Evolutionary conservation across 2,888 invertebrate genomes (phyloP).

Genomic region (Drosophila nigritarsus): DNA sequence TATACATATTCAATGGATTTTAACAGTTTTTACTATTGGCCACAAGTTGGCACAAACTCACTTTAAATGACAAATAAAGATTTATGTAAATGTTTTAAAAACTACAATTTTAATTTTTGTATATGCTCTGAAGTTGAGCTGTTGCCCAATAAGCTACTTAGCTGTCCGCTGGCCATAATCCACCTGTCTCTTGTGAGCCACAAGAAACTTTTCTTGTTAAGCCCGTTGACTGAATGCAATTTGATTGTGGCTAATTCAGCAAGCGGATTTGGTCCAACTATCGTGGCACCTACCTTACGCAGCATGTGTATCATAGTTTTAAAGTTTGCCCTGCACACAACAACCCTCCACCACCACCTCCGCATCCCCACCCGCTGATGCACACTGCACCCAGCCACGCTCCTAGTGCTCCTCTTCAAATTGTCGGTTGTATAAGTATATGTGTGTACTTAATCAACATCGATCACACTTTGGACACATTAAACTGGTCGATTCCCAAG

Average conservation of each 20-base stretch:
- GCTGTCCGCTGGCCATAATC: neutral
- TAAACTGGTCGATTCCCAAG: neutral
- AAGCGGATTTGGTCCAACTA: conserved; percentile 3
- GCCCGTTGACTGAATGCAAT: conserved; percentile 15
- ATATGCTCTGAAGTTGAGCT: conserved; percentile 18
- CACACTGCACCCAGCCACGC: too few relatives aligned
- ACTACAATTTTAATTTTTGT: neutral
- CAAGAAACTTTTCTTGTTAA: conserved; percentile 22
- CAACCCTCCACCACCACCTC: neutral
- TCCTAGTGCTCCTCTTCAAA: neutral
- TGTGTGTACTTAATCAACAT: neutral
- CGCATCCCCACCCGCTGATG: neutral
- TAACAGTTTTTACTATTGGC: too few relatives aligned
- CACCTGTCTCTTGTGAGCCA: conserved; percentile 2
- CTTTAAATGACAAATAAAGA: too few relatives aligned
- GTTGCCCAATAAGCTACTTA: neutral
- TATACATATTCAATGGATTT: too few relatives aligned
- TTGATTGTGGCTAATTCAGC: neutral
- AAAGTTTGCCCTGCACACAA: conserved; percentile 25
- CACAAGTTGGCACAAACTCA: too few relatives aligned
- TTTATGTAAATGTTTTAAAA: too few relatives aligned
- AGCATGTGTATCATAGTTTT: conserved; percentile 29
- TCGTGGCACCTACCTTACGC: conserved; percentile 5
- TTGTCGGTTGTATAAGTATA: neutral
- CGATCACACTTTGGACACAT: neutral